Evolutionary conservation across 2,888 invertebrate species (phyloP).

Genomic region (Diplolepis rosae): DNA sequence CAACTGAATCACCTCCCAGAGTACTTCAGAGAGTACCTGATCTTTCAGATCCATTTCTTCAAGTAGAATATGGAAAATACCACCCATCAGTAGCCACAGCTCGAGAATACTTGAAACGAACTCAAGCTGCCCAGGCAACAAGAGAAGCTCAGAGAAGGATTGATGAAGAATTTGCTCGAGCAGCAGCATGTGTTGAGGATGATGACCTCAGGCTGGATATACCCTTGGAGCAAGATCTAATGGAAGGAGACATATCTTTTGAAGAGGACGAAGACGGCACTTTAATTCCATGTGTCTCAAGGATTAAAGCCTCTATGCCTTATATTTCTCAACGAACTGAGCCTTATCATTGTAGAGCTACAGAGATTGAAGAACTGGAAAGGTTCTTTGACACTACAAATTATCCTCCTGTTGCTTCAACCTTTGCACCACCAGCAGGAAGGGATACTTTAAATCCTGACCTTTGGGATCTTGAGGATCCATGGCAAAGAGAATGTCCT

Average conservation of each 20-base stretch:
- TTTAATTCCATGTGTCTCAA: slow-evolving; percentile 48
- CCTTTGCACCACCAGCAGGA: slow-evolving; percentile 52
- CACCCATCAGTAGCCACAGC: slow-evolving; percentile 59
- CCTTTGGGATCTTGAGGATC: slow-evolving; percentile 64
- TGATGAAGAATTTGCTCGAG: slow-evolving; percentile 50
- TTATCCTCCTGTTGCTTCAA: slow-evolving; percentile 49
- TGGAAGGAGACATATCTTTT: slow-evolving; percentile 54
- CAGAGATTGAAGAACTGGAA: slow-evolving; percentile 56
- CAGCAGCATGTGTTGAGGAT: slow-evolving; percentile 28
- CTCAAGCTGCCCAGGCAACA: slow-evolving; percentile 35
- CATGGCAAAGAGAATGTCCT: slow-evolving; percentile 55
- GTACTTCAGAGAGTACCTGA: slow-evolving; percentile 48
- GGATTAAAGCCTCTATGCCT: slow-evolving; percentile 49
- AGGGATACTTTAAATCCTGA: slow-evolving; percentile 56
- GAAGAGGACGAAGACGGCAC: slow-evolving; percentile 52
- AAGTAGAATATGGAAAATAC: slow-evolving; percentile 47
- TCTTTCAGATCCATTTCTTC: slow-evolving; percentile 46
- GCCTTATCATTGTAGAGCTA: slow-evolving; percentile 32
- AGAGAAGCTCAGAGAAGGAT: slow-evolving; percentile 42
- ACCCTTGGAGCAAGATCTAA: slow-evolving; percentile 55
- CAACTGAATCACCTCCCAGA: background rate
- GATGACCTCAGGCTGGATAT: slow-evolving; percentile 46
- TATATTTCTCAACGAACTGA: slow-evolving; percentile 40
- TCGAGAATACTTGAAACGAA: slow-evolving; percentile 49
- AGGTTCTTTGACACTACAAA: slow-evolving; percentile 58